A percentile compares a stretch with the other conserved stretches of the same genome.
phyloP scores from a whole-genome alignment of 2,888 invertebrate genomes.

The Rotaria socialis region DNA sequence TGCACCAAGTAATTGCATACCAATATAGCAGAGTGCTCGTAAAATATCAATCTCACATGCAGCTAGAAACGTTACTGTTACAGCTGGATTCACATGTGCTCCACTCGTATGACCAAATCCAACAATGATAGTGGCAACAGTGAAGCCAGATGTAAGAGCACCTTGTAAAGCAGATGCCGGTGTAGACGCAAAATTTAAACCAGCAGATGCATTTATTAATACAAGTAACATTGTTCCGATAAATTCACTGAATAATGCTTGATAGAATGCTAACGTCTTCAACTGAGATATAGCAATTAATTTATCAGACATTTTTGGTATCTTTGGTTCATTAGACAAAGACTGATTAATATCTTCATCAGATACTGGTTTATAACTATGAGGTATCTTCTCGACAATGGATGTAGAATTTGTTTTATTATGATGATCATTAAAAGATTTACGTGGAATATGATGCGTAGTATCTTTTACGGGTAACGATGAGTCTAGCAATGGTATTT shows the following conservation, averaged over 20 bases:
- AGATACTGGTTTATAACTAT: too few relatives aligned
- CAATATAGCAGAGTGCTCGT: conserved; percentile 42
- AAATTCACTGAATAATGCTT: conserved; percentile 44
- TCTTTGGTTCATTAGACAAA: neutral
- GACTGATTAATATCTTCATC: neutral
- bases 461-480: neutral
- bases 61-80: conserved; percentile 38
- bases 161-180: conserved; percentile 37
- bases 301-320: neutral
- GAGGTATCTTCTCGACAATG: neutral
- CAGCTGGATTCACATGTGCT: conserved; percentile 45
- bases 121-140: conserved; percentile 38
- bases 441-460: neutral
- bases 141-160: conserved; percentile 38
- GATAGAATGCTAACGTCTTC: conserved; percentile 40
- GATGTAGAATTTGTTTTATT: neutral
- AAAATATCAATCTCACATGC: conserved; percentile 39
- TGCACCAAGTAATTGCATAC: conserved; percentile 41
- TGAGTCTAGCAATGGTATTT: neutral
- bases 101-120: conserved; percentile 38
- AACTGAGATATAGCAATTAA: neutral
- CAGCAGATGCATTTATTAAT: conserved; percentile 28
- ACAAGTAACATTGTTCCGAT: conserved; percentile 39
- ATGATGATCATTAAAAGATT: neutral
- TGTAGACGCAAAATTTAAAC: neutral